Base-by-base conservation (phyloP, 2,797 vertebrate genomes). In the Onychomys arenicola region DNA sequence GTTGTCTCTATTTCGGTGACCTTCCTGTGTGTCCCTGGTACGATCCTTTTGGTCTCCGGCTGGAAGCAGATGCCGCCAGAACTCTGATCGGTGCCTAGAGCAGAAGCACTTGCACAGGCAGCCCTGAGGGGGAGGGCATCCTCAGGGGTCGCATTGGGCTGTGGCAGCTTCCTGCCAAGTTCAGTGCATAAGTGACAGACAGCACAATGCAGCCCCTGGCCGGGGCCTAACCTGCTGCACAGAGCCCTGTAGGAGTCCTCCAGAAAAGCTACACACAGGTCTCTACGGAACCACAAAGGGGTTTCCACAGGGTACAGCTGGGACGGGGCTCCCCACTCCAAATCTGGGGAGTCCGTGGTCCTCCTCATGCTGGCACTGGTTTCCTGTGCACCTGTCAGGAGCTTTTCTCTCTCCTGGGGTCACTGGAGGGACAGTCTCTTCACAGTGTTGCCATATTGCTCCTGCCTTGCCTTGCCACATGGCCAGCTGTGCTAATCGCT, bases 141-240 rank as follows among this genome's bases (percentile, higher is more conserved):
- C 93, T 23, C 6, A 5, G 93, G 90, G 71, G 43, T 34, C 37
- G 69, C 43, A 12, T 10, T n/a, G 6, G 17, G 57, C 75, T 40
- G 73, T 0, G 76, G 52, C 78, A 69, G 61, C 81, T 87, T 93
- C 91, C 86, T 73, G 91, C 89, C 75, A 92, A 95, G 89, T 69
- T 87, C 95, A 97, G 34, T 93, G 92, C 77, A 43, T 89, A 95
- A 97, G n/a, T 93, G 81, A 52, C 49, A 52, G 49, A 52, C 32
- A 75, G 83, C 29, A 23, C 83, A 73, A 90, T 25, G 32, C 80
- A 96, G 75, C 87, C 52, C 61, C 4, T 11, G 69, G 52, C 71
- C 2, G 16, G 61, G 34, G 59, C 67, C 90, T 83, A 76, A 92
- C 37, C 84, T 34, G 21, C 49, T 65, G 49, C 52, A 2, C 1